These are phyloP conservation scores for Tenthredo mesomela DNA, from an alignment of 2,888 invertebrate genomes.

Conservation along the genomic window DNA sequence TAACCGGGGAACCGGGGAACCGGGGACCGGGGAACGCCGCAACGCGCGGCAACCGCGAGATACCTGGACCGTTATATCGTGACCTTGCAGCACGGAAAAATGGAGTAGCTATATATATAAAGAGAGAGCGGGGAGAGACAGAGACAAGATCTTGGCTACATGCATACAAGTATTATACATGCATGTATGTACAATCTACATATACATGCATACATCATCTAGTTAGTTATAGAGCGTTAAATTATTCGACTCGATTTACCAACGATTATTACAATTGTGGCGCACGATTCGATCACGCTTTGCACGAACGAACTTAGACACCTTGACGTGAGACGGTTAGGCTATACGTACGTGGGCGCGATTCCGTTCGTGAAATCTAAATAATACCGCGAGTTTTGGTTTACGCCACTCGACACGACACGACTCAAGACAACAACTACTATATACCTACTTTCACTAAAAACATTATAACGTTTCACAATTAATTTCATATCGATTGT, in stretches of 20 bases:
- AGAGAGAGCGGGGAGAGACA: background rate
- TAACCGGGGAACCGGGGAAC: constrained; percentile 20
- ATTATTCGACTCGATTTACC: constrained; percentile 22
- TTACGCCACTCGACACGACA: constrained; percentile 35
- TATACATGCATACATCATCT: background rate
- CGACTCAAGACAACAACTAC: background rate
- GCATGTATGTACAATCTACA: background rate
- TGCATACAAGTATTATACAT: background rate
- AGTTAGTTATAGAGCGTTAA: constrained; percentile 7
- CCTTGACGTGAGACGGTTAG: constrained; percentile 24
- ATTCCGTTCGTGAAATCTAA: constrained; percentile 31
- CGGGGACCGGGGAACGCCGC: background rate
- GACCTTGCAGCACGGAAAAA: constrained; percentile 2
- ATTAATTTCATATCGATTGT: background rate
- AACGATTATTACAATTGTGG: constrained; percentile 8
- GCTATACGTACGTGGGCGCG: constrained; percentile 30
- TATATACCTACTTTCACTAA: constrained; percentile 23
- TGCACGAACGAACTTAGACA: constrained; percentile 41
- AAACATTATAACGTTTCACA: background rate
- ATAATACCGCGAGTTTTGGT: constrained; percentile 23
- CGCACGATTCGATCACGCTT: constrained; percentile 45
- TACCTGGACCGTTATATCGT: constrained; percentile 34
- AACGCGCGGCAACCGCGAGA: background rate
- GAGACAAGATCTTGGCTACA: background rate
- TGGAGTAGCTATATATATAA: background rate